These are phyloP conservation scores for Diphyllodes magnificus DNA, from an alignment of 2,113 vertebrate genomes.

Conservation along the genomic window DNA sequence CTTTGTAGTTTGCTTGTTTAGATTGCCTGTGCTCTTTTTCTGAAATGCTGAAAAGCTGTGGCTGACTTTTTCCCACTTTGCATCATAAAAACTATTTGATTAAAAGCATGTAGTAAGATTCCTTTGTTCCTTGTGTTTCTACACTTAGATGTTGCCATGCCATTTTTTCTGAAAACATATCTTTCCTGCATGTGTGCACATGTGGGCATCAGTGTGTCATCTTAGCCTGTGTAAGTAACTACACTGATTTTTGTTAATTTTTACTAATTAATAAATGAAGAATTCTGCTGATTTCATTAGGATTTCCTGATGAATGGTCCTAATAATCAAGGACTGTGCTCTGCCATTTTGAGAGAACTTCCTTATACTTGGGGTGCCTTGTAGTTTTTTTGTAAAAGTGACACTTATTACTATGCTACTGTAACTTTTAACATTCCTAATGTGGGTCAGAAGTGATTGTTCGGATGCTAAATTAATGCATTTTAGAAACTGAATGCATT, in stretches of 20 bases:
- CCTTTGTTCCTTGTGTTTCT: neutral
- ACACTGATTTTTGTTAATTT: neutral
- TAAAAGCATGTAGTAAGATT: neutral
- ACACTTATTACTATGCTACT: accelerated
- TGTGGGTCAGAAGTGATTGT: neutral
- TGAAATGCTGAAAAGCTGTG: neutral
- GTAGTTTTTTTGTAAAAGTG: neutral
- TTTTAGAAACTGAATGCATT: neutral
- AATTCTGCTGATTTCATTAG: neutral
- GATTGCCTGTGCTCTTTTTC: neutral
- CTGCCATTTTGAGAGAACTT: neutral
- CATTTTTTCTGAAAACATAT: neutral
- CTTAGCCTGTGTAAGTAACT: neutral
- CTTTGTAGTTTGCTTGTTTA: neutral
- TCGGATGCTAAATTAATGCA: neutral
- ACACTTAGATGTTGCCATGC: neutral
- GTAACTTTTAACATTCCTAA: neutral
- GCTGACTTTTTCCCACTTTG: neutral
- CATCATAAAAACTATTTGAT: neutral
- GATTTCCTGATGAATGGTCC: neutral
- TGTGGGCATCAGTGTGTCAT: neutral
- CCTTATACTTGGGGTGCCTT: neutral
- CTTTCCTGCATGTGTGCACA: neutral
- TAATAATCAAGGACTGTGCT: neutral
- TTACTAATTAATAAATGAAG: neutral